These are phyloP conservation scores for Sylvia atricapilla DNA, from an alignment of 2,113 vertebrate genomes.

Conservation along the genomic window DNA sequence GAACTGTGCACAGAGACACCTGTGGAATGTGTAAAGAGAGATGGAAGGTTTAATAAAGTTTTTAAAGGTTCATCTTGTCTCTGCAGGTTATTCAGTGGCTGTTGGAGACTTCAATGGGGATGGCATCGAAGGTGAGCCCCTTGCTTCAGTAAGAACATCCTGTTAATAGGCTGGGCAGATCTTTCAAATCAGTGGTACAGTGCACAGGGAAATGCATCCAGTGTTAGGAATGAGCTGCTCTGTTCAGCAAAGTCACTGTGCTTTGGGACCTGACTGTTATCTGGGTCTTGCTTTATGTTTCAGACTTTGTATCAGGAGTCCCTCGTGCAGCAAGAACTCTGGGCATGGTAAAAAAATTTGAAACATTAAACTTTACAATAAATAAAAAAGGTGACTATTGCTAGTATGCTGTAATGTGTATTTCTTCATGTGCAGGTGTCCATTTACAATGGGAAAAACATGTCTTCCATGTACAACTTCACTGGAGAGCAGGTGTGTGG, in stretches of 20 bases:
- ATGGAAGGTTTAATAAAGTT: background rate
- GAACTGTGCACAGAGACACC: background rate
- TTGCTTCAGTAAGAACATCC: background rate
- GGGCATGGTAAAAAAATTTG: conserved; percentile 86
- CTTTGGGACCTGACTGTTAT: background rate
- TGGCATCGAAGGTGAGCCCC: conserved; percentile 82
- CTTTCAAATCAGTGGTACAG: background rate
- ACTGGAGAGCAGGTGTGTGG: conserved; percentile 89
- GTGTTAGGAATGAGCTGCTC: background rate
- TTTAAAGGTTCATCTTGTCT: background rate
- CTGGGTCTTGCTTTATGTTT: conserved; percentile 11
- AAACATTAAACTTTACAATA: background rate
- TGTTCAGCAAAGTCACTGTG: background rate
- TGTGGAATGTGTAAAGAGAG: background rate
- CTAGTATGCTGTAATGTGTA: background rate
- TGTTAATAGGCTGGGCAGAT: background rate
- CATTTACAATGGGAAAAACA: conserved; percentile 88
- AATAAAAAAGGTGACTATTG: background rate
- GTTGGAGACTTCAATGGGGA: conserved; percentile 92
- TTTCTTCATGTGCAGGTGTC: conserved; percentile 82
- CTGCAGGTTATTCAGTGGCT: conserved; percentile 90
- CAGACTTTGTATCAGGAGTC: conserved; percentile 94
- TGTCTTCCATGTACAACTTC: conserved; percentile 92
- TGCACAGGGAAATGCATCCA: background rate
- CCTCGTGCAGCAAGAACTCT: conserved; percentile 92